Evolutionary conservation across 1,140 invertebrate species (phyloP).

Genomic region (Heliconius congener): DNA sequence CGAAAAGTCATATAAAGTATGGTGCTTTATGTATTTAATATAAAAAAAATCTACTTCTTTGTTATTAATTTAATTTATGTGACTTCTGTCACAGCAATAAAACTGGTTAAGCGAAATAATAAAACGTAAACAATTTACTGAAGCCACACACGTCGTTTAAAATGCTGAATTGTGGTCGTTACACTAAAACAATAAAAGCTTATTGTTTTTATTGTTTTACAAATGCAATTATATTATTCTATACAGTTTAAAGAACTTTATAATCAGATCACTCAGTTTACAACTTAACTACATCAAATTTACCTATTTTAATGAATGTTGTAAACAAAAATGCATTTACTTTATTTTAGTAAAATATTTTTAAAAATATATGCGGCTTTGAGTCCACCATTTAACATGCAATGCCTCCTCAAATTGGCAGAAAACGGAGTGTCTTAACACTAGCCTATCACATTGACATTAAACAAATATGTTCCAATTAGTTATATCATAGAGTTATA

Average conservation of each 20-base stretch:
- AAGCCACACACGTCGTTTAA: conserved; percentile 43
- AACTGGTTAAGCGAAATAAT: conserved; percentile 27
- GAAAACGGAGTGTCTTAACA: no score
- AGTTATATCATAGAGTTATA: not conserved
- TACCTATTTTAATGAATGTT: not conserved
- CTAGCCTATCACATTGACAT: no score
- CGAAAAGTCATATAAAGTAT: not conserved
- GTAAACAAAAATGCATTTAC: not conserved
- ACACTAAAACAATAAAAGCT: conserved; percentile 45
- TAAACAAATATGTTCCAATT: no score
- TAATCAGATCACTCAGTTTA: conserved; percentile 17
- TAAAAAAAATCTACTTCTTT: no score
- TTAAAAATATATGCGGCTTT: no score
- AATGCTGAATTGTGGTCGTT: conserved; percentile 38
- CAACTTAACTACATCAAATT: not conserved
- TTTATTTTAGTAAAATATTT: not conserved
- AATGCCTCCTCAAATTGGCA: no score
- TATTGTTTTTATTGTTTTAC: conserved; percentile 49
- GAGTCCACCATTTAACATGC: no score
- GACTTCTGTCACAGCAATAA: conserved; percentile 29
- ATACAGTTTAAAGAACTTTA: conserved; percentile 40
- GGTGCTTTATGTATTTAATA: not conserved
- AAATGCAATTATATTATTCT: conserved; percentile 41
- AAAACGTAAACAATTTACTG: conserved; percentile 34
- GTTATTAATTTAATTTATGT: not conserved